phyloP scores from a whole-genome alignment of 2,888 invertebrate genomes.

The Papilio gigon region DNA sequence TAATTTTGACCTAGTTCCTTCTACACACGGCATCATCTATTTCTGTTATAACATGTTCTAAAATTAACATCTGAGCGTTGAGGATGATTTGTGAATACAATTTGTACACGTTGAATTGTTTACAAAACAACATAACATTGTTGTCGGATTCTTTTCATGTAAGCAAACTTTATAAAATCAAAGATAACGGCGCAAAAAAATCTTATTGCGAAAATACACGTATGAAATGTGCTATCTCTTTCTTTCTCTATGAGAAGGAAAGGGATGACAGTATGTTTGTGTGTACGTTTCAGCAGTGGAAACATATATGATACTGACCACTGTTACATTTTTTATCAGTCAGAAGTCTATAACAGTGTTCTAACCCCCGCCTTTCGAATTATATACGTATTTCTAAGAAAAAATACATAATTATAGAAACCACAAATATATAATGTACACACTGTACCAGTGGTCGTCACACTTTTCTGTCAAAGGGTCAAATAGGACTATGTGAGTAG shows the following conservation, averaged over 20 bases:
- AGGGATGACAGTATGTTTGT: background rate
- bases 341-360: too few relatives aligned
- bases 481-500: too few relatives aligned
- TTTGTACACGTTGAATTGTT: conserved; percentile 32
- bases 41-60: background rate
- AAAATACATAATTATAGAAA: too few relatives aligned
- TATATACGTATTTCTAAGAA: too few relatives aligned
- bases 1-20: background rate
- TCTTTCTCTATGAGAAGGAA: background rate
- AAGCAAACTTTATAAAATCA: conserved; percentile 26
- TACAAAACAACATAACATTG: conserved; percentile 19
- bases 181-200: background rate
- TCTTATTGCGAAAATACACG: background rate
- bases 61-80: background rate
- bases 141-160: conserved; percentile 17
- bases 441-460: too few relatives aligned
- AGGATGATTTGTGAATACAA: conserved; percentile 21
- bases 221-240: background rate
- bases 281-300: too few relatives aligned
- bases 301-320: too few relatives aligned
- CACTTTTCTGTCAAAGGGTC: too few relatives aligned
- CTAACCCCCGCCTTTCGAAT: too few relatives aligned
- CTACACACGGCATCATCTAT: background rate
- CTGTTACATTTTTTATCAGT: too few relatives aligned
- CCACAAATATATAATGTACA: too few relatives aligned